Evolutionary conservation across 1,140 invertebrate species (phyloP).

Genomic region (Brachionus asplanchnoidis): DNA sequence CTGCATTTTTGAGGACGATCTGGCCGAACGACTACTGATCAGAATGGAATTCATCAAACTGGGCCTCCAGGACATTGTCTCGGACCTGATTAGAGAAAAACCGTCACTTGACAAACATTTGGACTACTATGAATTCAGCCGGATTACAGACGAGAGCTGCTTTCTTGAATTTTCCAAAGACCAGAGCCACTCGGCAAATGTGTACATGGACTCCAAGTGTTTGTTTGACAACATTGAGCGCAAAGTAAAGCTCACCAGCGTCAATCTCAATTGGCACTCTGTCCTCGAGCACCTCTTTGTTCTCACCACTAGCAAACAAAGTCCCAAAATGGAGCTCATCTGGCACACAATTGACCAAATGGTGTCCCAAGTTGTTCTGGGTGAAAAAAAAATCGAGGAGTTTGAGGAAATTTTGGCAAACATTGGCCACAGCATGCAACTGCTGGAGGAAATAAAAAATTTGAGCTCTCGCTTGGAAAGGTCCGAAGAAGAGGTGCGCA

Average conservation of each 20-base stretch:
- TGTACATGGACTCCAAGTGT: not conserved
- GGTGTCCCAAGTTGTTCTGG: not conserved
- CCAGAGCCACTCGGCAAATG: not conserved
- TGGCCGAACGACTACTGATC: not conserved
- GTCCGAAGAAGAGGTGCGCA: not conserved
- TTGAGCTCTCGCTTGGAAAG: not conserved
- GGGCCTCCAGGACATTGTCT: slow-evolving; percentile 6
- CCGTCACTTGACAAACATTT: not conserved
- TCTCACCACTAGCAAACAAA: not conserved
- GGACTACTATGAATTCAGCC: slow-evolving; percentile 7
- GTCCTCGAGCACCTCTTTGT: not conserved
- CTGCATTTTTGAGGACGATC: not conserved
- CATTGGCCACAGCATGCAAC: not conserved
- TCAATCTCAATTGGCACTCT: not conserved
- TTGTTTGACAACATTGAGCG: slow-evolving; percentile 5
- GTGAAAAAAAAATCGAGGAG: not conserved
- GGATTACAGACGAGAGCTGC: slow-evolving; percentile 6
- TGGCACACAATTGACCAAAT: slow-evolving; percentile 16
- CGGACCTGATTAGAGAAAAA: not conserved
- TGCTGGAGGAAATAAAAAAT: not conserved
- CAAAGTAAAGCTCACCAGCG: not conserved
- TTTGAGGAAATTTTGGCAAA: not conserved
- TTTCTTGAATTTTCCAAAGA: slow-evolving; percentile 9
- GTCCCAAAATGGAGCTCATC: not conserved
- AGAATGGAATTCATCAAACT: slow-evolving; percentile 39